Base-by-base conservation (phyloP, 2,113 vertebrate species). In the Semnornis frantzii region DNA sequence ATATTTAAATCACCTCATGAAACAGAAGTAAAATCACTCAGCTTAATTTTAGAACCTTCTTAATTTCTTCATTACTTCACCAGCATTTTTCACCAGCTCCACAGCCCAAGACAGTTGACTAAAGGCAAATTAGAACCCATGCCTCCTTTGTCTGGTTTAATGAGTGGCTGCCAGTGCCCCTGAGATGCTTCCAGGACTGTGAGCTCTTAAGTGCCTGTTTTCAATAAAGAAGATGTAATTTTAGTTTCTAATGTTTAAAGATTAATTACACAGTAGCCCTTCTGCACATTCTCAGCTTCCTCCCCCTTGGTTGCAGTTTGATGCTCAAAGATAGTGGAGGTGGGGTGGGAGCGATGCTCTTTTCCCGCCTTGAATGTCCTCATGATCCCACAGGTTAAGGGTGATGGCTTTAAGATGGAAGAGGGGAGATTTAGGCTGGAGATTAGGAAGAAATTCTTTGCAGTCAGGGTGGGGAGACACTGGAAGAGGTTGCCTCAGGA, bases 121-220 rank as follows among this genome's bases (percentile, higher is more conserved):
- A 75, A 85, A 95, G 96, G 92, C 96, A 98, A 98, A 98, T 97
- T 97, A 97, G 96, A 97, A 97, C 96, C 96, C 93, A 5, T 48
- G 95, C 92, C 94, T 94, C 93, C 82, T 97, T 97, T 97, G 97
- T 98, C 95, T 96, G 86, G 66, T 7, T 73, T 98, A 98, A 98
- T 97, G 98, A 98, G 96, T 96, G 97, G 96, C 97, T 98, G 97
- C 97, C 97, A 96, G 63, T 92, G 31, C 86, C 85, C 87, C 37
- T 21, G 91, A 93, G 62, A 71, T 15, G 87, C 79, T 85, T 81
- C 90, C 95, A 96, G 97, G 94, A 77, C 69, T 80, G 25, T 31
- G 93, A 97, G 91, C 87, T 68, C 90, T 96, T 97, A 97, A 98
- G 89, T 93, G 97, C 96, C 97, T 94, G 68, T 95, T 97, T 97